Conservation (phyloP, 2,888 invertebrate genomes). For the Stenchaetothrips biformis region DNA sequence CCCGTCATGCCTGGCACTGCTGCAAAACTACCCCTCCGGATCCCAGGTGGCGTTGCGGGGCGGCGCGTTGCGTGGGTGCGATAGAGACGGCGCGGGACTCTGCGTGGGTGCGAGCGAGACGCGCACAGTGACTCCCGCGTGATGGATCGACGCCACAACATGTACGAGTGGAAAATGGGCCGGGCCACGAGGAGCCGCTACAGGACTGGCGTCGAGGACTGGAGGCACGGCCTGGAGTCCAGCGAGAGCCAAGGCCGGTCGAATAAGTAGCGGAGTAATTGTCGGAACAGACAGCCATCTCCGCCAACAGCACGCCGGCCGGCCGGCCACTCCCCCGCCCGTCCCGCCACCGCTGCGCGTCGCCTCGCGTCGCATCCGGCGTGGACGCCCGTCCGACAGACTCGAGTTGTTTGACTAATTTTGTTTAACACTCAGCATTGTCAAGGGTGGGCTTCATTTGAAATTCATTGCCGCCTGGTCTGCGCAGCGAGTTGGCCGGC, state of each 20-base stretch:
- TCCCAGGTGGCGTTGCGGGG: not conserved
- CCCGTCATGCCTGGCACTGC: too few relatives aligned
- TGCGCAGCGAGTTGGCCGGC: not conserved
- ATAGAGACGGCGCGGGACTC: not conserved
- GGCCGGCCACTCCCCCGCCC: not conserved
- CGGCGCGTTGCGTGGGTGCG: not conserved
- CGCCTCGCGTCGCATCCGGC: not conserved
- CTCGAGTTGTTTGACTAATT: conserved; percentile 13
- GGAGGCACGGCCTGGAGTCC: not conserved
- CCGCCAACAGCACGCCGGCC: not conserved
- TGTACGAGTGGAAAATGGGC: not conserved
- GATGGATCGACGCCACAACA: conserved; percentile 6
- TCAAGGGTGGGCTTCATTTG: not conserved
- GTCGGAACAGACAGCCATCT: not conserved
- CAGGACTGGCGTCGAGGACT: too few relatives aligned
- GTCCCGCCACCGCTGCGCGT: not conserved
- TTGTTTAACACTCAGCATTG: conserved; percentile 6
- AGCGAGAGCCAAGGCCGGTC: not conserved
- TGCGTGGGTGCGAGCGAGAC: not conserved
- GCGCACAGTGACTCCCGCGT: not conserved
- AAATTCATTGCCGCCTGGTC: conserved; percentile 13
- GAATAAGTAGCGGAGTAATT: not conserved
- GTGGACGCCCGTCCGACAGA: not conserved
- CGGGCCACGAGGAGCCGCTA: not conserved
- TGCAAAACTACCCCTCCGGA: not conserved